Evolutionary conservation across 2,797 vertebrate genomes (phyloP).

Genomic region (Sebastes glaucus): DNA sequence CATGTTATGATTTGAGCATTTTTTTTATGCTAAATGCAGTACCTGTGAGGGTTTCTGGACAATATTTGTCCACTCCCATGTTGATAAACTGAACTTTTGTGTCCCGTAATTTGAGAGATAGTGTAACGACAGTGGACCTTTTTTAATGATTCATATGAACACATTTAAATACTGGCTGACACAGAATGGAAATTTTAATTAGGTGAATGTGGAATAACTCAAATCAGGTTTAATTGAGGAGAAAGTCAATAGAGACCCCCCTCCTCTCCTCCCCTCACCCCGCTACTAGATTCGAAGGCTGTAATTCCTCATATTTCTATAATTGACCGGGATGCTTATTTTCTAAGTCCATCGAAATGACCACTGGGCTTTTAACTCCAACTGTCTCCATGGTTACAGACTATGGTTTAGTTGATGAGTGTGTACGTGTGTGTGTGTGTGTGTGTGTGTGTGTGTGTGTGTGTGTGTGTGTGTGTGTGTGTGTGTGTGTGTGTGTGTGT

Average conservation of each 20-base stretch:
- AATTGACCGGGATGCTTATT: constrained; percentile 64
- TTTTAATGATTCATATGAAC: constrained; percentile 5
- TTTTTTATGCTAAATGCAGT: too few relatives aligned
- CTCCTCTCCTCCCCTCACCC: background rate
- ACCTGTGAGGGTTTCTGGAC: too few relatives aligned
- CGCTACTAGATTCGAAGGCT: constrained; percentile 15
- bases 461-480: background rate
- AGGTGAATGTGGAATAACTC: constrained; percentile 30
- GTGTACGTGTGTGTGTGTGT: background rate
- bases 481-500: background rate
- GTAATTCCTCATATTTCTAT: constrained; percentile 52
- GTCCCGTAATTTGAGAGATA: background rate
- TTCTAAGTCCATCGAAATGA: constrained; percentile 54
- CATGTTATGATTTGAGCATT: too few relatives aligned
- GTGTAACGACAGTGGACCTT: background rate
- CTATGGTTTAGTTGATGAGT: constrained; percentile 29
- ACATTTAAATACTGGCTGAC: background rate
- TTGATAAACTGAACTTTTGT: too few relatives aligned
- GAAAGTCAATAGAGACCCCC: constrained; percentile 41
- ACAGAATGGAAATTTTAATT: constrained; percentile 37
- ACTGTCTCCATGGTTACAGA: constrained; percentile 59
- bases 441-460: background rate
- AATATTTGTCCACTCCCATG: too few relatives aligned
- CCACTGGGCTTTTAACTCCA: constrained; percentile 58
- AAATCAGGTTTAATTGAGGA: constrained; percentile 58